Evolutionary conservation across 2,113 vertebrate species (phyloP).

Genomic region (Amphiprion percula): DNA sequence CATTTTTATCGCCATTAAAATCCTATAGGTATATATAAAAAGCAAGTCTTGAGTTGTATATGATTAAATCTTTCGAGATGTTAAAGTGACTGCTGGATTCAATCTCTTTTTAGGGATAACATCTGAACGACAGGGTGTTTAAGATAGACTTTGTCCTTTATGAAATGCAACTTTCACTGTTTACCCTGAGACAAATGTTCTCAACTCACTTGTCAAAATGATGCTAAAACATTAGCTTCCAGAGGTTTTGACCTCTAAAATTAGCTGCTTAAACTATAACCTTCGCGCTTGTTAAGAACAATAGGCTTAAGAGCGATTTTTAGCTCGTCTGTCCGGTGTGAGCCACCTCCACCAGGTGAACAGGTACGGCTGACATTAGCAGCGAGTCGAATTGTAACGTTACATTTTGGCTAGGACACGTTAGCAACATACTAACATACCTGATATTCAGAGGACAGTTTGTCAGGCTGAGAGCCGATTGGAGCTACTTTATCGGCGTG

Average conservation of each 20-base stretch:
- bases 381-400: neutral
- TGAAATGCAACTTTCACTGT: no score
- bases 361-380: slow-evolving; percentile 15
- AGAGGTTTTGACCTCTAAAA: slow-evolving; percentile 45
- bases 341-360: neutral
- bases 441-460: slow-evolving; percentile 85
- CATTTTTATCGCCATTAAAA: neutral
- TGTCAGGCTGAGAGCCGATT: slow-evolving; percentile 87
- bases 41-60: neutral
- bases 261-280: neutral
- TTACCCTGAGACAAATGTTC: no score
- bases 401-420: slow-evolving; percentile 3
- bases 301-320: neutral
- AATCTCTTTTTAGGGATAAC: no score
- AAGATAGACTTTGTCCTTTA: neutral
- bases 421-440: slow-evolving; percentile 62
- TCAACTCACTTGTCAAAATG: no score
- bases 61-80: no score
- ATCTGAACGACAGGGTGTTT: neutral
- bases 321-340: neutral
- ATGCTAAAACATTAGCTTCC: neutral
- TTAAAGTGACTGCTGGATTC: no score
- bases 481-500: slow-evolving; percentile 87
- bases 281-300: neutral
- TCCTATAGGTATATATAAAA: neutral